Conservation (phyloP, 2,888 invertebrate genomes). For the Drosophila eohydei region DNA sequence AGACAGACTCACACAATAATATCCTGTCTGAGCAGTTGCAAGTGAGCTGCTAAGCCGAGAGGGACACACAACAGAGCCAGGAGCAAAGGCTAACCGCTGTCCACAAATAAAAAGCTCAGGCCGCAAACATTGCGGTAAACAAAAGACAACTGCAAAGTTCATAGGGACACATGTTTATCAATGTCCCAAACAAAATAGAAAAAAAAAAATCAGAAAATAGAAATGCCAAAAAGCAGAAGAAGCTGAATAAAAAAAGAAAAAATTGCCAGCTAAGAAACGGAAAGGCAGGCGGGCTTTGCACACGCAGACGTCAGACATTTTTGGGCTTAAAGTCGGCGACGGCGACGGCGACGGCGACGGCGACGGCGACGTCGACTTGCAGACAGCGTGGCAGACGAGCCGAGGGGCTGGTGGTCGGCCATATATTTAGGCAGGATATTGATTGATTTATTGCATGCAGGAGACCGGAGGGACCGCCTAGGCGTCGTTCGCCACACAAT, state of each 20-base stretch:
- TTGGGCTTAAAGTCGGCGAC: slow-evolving; percentile 41
- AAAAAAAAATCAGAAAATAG: slow-evolving; percentile 11
- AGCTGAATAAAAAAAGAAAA: slow-evolving; percentile 5
- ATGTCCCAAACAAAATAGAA: slow-evolving; percentile 42
- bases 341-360: slow-evolving; percentile 18
- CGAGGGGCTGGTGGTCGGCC: slow-evolving; percentile 16
- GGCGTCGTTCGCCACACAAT: slow-evolving; percentile 50
- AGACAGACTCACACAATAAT: slow-evolving; percentile 44
- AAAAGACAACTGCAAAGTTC: slow-evolving; percentile 65
- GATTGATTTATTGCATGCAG: slow-evolving; percentile 63
- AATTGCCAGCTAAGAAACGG: slow-evolving; percentile 45
- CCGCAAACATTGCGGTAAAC: slow-evolving; percentile 63
- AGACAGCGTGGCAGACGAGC: slow-evolving; percentile 40
- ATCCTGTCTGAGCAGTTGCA: slow-evolving; percentile 58
- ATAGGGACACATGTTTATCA: slow-evolving; percentile 65
- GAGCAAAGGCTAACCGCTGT: slow-evolving; percentile 33
- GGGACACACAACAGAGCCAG: slow-evolving; percentile 9
- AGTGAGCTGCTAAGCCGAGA: slow-evolving; percentile 41
- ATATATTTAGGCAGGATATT: slow-evolving; percentile 58
- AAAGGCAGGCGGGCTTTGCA: slow-evolving; percentile 40
- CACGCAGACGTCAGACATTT: slow-evolving; percentile 58
- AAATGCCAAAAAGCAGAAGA: slow-evolving; percentile 1
- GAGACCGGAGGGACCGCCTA: slow-evolving; percentile 23
- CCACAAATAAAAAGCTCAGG: slow-evolving; percentile 56
- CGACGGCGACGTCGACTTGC: slow-evolving; percentile 19